Evolutionary conservation across 2,888 invertebrate species (phyloP).

Genomic region (Macrosoma leucophasiata): DNA sequence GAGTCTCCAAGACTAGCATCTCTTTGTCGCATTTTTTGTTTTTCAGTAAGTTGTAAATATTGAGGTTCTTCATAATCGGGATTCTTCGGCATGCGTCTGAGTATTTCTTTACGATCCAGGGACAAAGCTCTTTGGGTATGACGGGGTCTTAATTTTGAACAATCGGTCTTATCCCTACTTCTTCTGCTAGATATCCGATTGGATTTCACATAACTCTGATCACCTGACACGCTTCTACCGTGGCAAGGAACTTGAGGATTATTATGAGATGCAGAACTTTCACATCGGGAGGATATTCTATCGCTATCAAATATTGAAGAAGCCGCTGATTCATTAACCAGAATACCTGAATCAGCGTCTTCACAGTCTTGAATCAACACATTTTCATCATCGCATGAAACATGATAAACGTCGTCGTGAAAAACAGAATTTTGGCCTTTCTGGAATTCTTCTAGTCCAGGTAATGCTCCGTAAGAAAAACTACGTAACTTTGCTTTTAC

Average conservation of each 20-base stretch:
- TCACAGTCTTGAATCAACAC: constrained; percentile 77
- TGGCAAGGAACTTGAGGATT: constrained; percentile 55
- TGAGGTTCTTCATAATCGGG: constrained; percentile 59
- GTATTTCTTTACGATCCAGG: constrained; percentile 72
- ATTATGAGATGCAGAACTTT: constrained; percentile 68
- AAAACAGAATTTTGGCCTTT: constrained; percentile 77
- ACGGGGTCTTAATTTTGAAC: constrained; percentile 48
- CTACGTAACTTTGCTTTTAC: constrained; percentile 78
- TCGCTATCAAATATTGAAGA: constrained; percentile 79
- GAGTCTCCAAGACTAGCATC: constrained; percentile 51
- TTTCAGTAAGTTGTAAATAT: constrained; percentile 65
- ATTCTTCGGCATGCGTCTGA: constrained; percentile 65
- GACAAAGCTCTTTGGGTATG: constrained; percentile 72
- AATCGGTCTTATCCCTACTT: constrained; percentile 57
- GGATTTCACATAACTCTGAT: constrained; percentile 57
- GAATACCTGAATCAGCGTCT: constrained; percentile 85
- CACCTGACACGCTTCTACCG: constrained; percentile 67
- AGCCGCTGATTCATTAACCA: constrained; percentile 82
- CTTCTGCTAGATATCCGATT: constrained; percentile 58
- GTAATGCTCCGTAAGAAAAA: constrained; percentile 84
- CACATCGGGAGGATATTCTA: constrained; percentile 69
- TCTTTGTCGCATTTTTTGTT: constrained; percentile 67
- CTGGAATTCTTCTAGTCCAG: constrained; percentile 82
- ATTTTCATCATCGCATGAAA: constrained; percentile 71
- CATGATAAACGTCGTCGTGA: constrained; percentile 74